phyloP scores from a whole-genome alignment of 2,113 vertebrate species.

The Eudyptes chrysolophus region DNA sequence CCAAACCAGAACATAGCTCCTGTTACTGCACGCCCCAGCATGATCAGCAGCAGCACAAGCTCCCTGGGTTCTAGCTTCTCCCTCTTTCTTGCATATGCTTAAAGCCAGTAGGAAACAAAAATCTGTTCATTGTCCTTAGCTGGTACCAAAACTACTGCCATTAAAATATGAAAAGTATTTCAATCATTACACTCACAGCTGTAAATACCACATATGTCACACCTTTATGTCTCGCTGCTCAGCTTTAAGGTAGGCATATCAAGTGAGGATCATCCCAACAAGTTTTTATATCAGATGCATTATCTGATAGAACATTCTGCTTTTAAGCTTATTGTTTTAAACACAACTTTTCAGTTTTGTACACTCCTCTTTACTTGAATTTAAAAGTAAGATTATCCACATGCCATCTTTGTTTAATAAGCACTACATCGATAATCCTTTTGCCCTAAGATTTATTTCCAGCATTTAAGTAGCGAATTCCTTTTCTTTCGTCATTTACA shows the following conservation, averaged over 20 bases:
- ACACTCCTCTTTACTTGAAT: not conserved
- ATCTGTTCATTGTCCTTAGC: not conserved
- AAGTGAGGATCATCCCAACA: not conserved
- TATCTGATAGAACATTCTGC: not conserved
- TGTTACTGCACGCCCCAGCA: rapidly evolving
- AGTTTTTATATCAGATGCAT: not conserved
- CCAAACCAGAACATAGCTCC: not conserved
- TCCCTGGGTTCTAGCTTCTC: not conserved
- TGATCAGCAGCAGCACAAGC: not conserved
- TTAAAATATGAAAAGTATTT: not conserved
- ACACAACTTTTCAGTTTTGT: not conserved
- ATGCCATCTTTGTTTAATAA: not conserved
- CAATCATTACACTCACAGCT: not conserved
- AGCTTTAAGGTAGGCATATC: not conserved
- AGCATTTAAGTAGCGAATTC: not conserved
- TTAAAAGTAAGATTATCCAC: not conserved
- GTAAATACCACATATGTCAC: not conserved
- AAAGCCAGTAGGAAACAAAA: not conserved
- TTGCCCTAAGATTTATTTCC: not conserved
- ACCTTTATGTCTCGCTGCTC: not conserved
- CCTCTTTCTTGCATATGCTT: not conserved
- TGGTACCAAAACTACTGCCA: not conserved
- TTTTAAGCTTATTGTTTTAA: not conserved
- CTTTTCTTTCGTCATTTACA: not conserved
- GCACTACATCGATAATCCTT: not conserved